Evolutionary conservation across 2,888 invertebrate genomes (phyloP), one percentile per base, ranked within the genome.

Genomic region (Thymelicus sylvestris): DNA sequence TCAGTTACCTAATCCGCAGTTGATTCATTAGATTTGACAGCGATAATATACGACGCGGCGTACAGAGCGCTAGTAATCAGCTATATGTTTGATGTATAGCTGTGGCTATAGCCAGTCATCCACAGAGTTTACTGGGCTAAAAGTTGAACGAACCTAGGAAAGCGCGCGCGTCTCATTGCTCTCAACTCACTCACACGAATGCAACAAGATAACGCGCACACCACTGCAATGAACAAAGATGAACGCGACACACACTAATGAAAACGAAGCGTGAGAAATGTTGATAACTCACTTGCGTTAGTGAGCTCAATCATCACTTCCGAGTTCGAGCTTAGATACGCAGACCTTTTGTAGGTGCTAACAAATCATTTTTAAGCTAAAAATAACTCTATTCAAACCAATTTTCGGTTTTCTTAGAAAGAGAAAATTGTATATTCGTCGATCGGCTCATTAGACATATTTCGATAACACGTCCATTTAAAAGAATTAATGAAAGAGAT

Each of bases 121-220:
- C 85, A 83, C 86, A 84, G 90, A 93, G 93, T 94, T 94, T 93
- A 94, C 93, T 94, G 88, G 94, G 94, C 92, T 93, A 94, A 92
- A 93, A 94, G 94, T 92, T 93, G 93, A 94, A 93, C 83, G 92
- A 91, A 91, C 93, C 88, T 86, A 87, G 88, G 89, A 86, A 86
- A 88, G 86, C 85, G 81, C 86, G 82, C 81, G 82, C 81, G 86
- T 88, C 90, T 89, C 57, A 60, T 61, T 91, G 87, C 88, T 92
- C 92, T 91, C 84, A 87, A 85, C 88, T 80, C 86, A 78, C 91
- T 75, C 91, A 90, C 90, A 92, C 91, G 83, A 13, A 62, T 74
- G 63, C 76, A 69, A 63, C 19, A 62, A 77, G 77, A 81, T 77
- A 82, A 78, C 79, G 78, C 81, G 76, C 81, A 78, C 81, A 78